These are phyloP conservation scores for Gulo gulo DNA, from an alignment of 2,113 vertebrate species.

Conservation along the genomic window DNA sequence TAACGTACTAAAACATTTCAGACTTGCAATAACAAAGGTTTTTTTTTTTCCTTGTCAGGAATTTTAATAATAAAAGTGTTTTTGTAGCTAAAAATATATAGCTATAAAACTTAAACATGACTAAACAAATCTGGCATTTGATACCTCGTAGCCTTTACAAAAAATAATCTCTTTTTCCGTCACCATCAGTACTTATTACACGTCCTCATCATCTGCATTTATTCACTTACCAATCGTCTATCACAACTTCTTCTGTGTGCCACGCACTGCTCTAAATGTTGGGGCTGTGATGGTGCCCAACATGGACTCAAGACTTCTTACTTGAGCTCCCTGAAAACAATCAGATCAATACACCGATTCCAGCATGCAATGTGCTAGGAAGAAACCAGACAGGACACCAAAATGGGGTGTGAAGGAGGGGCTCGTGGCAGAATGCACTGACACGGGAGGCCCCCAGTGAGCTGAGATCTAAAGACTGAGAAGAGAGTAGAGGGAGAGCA, in stretches of 20 bases:
- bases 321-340: background rate
- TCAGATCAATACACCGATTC: background rate
- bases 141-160: background rate
- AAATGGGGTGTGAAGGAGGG: background rate
- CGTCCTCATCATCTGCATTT: background rate
- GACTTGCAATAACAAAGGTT: background rate
- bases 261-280: background rate
- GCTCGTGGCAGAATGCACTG: background rate
- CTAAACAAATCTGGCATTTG: background rate
- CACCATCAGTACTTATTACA: background rate
- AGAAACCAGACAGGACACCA: background rate
- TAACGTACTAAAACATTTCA: background rate
- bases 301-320: background rate
- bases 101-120: background rate
- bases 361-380: background rate
- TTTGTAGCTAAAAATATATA: background rate
- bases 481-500: background rate
- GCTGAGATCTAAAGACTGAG: background rate
- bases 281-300: background rate
- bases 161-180: background rate
- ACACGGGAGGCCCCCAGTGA: background rate
- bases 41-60: background rate
- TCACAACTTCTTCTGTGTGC: background rate
- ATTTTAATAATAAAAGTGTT: background rate
- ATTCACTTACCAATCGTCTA: background rate